A percentile compares a stretch with the other conserved stretches of the same genome.
Evolutionary conservation across 2,888 invertebrate species (phyloP).

Genomic region (Heteropelma amictum): DNA sequence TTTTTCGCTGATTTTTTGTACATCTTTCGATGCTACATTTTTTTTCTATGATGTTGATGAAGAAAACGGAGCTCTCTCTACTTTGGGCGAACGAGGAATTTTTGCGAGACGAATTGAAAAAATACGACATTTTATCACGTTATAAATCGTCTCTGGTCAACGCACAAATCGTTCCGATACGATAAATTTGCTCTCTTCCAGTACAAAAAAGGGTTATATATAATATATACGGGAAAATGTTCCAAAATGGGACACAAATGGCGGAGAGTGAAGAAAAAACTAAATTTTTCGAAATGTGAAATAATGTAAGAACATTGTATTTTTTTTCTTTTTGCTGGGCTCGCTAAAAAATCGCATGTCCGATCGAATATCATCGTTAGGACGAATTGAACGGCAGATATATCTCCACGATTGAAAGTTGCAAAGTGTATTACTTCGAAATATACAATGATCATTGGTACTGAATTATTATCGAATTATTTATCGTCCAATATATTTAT

Average conservation of each 20-base stretch:
- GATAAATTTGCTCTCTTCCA: slow-evolving; percentile 45
- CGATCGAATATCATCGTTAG: slow-evolving; percentile 16
- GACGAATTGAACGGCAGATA: neutral
- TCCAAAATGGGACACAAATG: neutral
- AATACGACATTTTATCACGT: neutral
- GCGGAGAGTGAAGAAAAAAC: slow-evolving; percentile 5
- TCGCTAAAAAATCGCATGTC: neutral
- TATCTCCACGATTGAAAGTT: slow-evolving; percentile 43
- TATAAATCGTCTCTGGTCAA: slow-evolving; percentile 8
- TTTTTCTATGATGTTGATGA: too few relatives aligned
- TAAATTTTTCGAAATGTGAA: slow-evolving; percentile 26
- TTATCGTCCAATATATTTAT: neutral
- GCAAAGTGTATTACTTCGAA: slow-evolving; percentile 49
- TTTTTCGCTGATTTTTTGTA: too few relatives aligned
- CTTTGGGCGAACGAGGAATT: too few relatives aligned
- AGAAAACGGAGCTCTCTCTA: too few relatives aligned
- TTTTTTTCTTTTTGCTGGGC: slow-evolving; percentile 11
- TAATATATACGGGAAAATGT: slow-evolving; percentile 7
- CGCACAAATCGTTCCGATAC: slow-evolving; percentile 39
- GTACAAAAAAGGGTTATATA: slow-evolving; percentile 33
- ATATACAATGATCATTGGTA: slow-evolving; percentile 47
- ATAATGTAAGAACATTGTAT: slow-evolving; percentile 1
- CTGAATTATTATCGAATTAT: neutral
- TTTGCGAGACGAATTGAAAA: neutral
- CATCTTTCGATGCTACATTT: too few relatives aligned